Evolutionary conservation across 2,113 vertebrate species (phyloP).

Genomic region (Ovibos moschatus): DNA sequence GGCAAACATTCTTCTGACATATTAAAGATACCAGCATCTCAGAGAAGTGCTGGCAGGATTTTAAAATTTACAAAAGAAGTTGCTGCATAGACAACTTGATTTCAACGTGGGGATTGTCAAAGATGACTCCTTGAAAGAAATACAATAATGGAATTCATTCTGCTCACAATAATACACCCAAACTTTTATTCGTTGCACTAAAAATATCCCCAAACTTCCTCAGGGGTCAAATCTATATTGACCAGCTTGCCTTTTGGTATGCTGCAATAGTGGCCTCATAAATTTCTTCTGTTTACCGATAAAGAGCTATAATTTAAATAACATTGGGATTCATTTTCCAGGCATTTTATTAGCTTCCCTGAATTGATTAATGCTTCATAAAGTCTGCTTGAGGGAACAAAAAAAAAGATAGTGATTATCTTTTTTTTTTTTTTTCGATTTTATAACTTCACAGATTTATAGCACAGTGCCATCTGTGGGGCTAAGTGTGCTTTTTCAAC

Average conservation of each 20-base stretch:
- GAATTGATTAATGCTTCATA: constrained; percentile 69
- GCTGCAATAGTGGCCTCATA: not conserved
- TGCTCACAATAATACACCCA: not conserved
- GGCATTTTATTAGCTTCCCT: constrained; percentile 61
- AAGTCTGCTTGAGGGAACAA: constrained; percentile 31
- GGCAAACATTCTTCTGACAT: not conserved
- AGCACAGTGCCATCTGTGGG: constrained; percentile 80
- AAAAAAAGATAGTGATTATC: constrained; percentile 13
- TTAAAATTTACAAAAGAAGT: not conserved
- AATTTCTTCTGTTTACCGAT: constrained; percentile 45
- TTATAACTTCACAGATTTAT: constrained; percentile 37
- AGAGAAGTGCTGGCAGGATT: not conserved
- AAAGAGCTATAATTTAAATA: constrained; percentile 62
- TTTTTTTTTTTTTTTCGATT: not conserved
- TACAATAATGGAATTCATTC: not conserved
- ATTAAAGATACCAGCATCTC: not conserved
- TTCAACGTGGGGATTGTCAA: not conserved
- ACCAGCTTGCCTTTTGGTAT: not conserved
- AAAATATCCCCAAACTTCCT: not conserved
- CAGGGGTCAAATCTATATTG: not conserved
- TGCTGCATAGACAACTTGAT: not conserved
- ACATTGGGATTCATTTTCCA: constrained; percentile 52
- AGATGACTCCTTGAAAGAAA: not conserved
- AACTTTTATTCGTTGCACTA: not conserved
- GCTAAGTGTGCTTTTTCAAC: not conserved